Base-by-base conservation (phyloP, 2,797 vertebrate species). In the Heteromormyrus szaboi region DNA sequence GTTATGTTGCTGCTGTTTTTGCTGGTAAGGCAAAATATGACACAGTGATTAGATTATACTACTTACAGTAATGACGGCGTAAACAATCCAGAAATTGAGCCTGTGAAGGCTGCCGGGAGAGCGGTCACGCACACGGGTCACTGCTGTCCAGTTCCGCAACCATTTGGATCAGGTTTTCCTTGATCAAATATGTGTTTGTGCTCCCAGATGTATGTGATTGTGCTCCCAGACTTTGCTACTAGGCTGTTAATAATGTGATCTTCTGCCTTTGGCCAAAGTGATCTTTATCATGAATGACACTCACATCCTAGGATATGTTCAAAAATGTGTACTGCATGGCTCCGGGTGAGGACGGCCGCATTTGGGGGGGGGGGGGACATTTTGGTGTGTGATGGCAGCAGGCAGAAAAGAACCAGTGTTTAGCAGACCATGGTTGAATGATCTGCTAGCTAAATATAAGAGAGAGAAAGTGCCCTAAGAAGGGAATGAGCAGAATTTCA, bases 11-110 rank as follows among this genome's bases (percentile, higher is more conserved):
- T 44, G 83, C 29, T 89, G 83, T 53, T 72, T 86, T 86, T 86
- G 88, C 62, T 89, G 48, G 11, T 44, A 44, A 53, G 62, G 29
- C 84, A 54, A 86, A 89, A 89, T 89, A 33, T 76, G 9, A 72
- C 12, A n/a, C 50, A 29, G 22, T 25, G 84, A 37, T 89, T 50
- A 72, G 83, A 89, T 86, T 68, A 76, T 76, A 41, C 4, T 53
- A 51, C 22, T 89, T 62, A 89, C 59, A 25, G 83, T 89, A 53
- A 86, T 50, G 44, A 76, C 50, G 33, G 5, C 46, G 3, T 87
- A 89, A 89, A 88, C 68, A 88, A 81, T 88, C 68, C 51, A 29
- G 29, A 53, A 54, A 86, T n/a, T 86, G 44, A 89, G 29, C 46
- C 41, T 54, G 8, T 44, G n/a, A 86, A 54, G 9, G 84, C 50